Evolutionary conservation across 2,888 invertebrate genomes (phyloP).

Genomic region (Gnatocerus cornutus): DNA sequence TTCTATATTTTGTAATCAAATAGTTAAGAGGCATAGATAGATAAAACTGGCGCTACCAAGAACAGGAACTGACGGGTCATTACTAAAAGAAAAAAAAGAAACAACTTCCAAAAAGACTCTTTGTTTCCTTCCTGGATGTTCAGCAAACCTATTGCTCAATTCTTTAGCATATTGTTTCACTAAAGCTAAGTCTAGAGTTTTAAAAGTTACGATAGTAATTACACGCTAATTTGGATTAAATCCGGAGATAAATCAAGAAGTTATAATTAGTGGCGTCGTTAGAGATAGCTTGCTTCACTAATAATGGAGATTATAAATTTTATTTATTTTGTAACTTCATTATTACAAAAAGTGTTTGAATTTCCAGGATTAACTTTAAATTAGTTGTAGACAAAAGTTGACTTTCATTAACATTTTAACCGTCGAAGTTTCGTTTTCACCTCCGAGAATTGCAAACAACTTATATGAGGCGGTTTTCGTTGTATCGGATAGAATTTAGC

Average conservation of each 20-base stretch:
- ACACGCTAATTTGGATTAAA: slow-evolving; percentile 3
- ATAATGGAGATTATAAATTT: slow-evolving; percentile 18
- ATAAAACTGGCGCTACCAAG: no score
- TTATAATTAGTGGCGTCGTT: not conserved
- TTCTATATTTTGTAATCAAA: no score
- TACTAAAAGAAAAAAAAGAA: no score
- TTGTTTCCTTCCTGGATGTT: no score
- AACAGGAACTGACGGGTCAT: no score
- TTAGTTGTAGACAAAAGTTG: slow-evolving; percentile 23
- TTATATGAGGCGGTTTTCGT: not conserved
- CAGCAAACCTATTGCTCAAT: no score
- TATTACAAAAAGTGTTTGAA: slow-evolving; percentile 6
- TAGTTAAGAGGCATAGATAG: no score
- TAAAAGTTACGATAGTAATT: slow-evolving; percentile 2
- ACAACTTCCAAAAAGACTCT: no score
- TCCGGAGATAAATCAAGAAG: slow-evolving; percentile 11
- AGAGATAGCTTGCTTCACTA: not conserved
- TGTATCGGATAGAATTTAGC: not conserved
- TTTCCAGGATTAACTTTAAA: slow-evolving; percentile 20
- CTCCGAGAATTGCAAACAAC: no score
- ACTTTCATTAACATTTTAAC: slow-evolving; percentile 6
- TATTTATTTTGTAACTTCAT: slow-evolving; percentile 14
- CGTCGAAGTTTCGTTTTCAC: not conserved
- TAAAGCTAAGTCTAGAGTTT: not conserved
- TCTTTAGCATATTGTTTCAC: not conserved